Percentiles rank a stretch among this genome's conserved stretches.
These are phyloP conservation scores for Morinoia aosen DNA, from an alignment of 2,888 invertebrate species.

Conservation along the genomic window DNA sequence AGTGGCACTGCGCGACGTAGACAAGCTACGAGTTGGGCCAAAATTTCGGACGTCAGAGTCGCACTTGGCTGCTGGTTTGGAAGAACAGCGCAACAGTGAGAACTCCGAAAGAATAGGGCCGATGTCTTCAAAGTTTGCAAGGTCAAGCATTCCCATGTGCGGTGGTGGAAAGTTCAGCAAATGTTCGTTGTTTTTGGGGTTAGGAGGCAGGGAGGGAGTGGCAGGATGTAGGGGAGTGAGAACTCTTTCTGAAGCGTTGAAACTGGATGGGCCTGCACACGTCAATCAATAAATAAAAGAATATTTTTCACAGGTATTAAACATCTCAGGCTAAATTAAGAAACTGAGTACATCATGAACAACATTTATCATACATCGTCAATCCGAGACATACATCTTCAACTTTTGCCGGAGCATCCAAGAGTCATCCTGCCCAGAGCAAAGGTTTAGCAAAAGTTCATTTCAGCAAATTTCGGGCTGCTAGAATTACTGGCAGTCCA, in stretches of 20 bases:
- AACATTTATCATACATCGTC: too few relatives aligned
- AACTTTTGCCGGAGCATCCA: too few relatives aligned
- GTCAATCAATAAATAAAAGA: not conserved
- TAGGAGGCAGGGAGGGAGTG: slow-evolving; percentile 37
- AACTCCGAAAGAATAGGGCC: slow-evolving; percentile 42
- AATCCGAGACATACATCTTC: too few relatives aligned
- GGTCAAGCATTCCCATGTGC: slow-evolving; percentile 43
- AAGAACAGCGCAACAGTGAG: slow-evolving; percentile 28
- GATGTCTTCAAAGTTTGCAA: slow-evolving; percentile 36
- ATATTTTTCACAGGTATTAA: too few relatives aligned
- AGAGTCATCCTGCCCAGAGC: too few relatives aligned
- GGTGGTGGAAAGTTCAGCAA: not conserved
- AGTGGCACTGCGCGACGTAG: not conserved
- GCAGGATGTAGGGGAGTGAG: slow-evolving; percentile 21
- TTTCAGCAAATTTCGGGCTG: too few relatives aligned
- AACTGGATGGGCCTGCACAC: not conserved
- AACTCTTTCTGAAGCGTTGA: not conserved
- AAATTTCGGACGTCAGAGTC: not conserved
- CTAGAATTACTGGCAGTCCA: too few relatives aligned
- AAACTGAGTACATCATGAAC: too few relatives aligned
- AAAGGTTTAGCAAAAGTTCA: too few relatives aligned
- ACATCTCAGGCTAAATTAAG: too few relatives aligned
- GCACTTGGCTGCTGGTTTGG: not conserved
- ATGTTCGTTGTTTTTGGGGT: slow-evolving; percentile 28
- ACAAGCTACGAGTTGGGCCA: not conserved